Percentiles rank a stretch among this genome's conserved stretches.
Conservation (phyloP, 1,140 invertebrate genomes). For the Phocides pigmalion region DNA sequence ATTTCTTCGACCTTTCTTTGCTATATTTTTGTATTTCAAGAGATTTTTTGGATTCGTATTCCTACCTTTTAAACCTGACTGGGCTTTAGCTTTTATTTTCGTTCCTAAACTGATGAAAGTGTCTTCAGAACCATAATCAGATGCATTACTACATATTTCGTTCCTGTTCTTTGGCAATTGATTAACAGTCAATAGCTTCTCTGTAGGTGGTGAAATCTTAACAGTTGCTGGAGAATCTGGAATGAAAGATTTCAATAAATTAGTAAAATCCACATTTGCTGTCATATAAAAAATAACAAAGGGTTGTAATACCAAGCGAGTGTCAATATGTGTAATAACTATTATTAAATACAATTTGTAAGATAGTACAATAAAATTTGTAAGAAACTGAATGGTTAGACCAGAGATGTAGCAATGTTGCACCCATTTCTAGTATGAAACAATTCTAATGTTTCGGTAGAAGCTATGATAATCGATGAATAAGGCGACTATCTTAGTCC, state of each 20-base stretch:
- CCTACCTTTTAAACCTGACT: slow-evolving; percentile 62
- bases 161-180: slow-evolving; percentile 45
- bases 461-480: too few relatives aligned
- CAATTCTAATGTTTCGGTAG: too few relatives aligned
- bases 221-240: slow-evolving; percentile 59
- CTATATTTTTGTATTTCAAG: slow-evolving; percentile 66
- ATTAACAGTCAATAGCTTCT: slow-evolving; percentile 53
- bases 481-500: too few relatives aligned
- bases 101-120: slow-evolving; percentile 80
- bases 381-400: too few relatives aligned
- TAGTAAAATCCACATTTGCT: neutral
- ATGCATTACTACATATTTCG: slow-evolving; percentile 76
- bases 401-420: too few relatives aligned
- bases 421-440: too few relatives aligned
- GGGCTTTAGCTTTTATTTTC: slow-evolving; percentile 82
- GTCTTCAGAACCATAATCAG: slow-evolving; percentile 80
- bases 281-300: too few relatives aligned
- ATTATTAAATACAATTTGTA: too few relatives aligned
- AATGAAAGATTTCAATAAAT: slow-evolving; percentile 33
- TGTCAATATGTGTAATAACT: too few relatives aligned
- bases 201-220: slow-evolving; percentile 67
- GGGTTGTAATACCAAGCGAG: too few relatives aligned
- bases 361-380: too few relatives aligned
- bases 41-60: slow-evolving; percentile 55
- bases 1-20: slow-evolving; percentile 53